These are phyloP conservation scores for Drosophila kikkawai DNA, from an alignment of 1,140 invertebrate species.

Conservation along the genomic window DNA sequence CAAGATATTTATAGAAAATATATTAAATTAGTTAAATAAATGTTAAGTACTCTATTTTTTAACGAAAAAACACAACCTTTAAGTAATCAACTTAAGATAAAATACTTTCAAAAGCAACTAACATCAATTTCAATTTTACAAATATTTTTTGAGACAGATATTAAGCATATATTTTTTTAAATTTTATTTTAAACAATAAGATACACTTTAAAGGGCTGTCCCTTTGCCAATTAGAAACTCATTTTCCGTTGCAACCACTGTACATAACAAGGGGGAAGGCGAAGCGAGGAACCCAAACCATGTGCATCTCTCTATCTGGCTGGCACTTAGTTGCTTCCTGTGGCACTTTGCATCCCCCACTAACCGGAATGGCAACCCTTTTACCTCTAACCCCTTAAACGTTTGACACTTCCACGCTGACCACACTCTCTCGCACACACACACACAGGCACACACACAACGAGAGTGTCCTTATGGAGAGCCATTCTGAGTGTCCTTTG, in stretches of 20 bases:
- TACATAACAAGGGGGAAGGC: conserved; percentile 5
- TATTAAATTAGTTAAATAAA: neutral
- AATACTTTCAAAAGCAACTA: no score
- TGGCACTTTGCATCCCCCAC: conserved; percentile 33
- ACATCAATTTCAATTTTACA: no score
- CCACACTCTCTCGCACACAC: conserved; percentile 50
- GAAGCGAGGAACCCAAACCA: conserved; percentile 10
- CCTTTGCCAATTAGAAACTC: conserved; percentile 1
- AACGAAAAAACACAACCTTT: no score
- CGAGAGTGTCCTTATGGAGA: conserved; percentile 17
- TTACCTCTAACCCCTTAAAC: conserved; percentile 66
- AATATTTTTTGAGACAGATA: no score
- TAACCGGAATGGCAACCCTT: conserved; percentile 52
- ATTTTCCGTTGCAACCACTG: conserved; percentile 19
- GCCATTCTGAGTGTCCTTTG: conserved; percentile 40
- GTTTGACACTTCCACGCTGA: conserved; percentile 72
- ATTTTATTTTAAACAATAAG: neutral
- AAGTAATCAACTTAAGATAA: no score
- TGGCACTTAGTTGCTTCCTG: conserved; percentile 46
- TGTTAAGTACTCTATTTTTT: neutral
- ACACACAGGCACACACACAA: conserved; percentile 2
- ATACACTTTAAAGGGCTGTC: neutral
- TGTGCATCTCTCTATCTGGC: conserved; percentile 40
- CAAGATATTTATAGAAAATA: neutral
- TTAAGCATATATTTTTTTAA: neutral